These are phyloP conservation scores for Hirundo rustica DNA, from an alignment of 2,797 vertebrate genomes.

Conservation along the genomic window DNA sequence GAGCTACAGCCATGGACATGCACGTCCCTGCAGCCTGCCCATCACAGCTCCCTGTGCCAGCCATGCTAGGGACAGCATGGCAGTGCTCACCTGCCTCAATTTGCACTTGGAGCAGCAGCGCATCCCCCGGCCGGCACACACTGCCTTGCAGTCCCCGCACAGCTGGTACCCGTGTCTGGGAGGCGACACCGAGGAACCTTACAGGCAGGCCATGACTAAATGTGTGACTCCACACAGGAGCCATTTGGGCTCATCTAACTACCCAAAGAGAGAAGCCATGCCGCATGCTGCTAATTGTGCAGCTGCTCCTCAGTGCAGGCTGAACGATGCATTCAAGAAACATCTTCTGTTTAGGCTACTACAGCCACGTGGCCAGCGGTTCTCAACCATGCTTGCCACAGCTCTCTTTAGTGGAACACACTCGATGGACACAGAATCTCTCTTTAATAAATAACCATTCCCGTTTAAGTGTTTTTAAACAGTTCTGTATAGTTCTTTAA, in stretches of 20 bases:
- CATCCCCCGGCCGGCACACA: fast-evolving
- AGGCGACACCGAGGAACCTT: not conserved
- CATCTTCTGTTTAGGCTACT: not conserved
- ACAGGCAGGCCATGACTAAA: not conserved
- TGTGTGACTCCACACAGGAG: fast-evolving
- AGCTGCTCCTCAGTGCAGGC: not conserved
- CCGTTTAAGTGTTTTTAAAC: not conserved
- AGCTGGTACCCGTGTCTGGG: fast-evolving
- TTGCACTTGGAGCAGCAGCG: not conserved
- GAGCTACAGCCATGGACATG: fast-evolving
- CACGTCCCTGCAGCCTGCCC: fast-evolving
- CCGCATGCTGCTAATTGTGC: not conserved
- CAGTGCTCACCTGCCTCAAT: fast-evolving
- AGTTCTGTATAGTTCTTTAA: not conserved
- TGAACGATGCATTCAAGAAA: not conserved
- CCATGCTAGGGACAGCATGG: fast-evolving
- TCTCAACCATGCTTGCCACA: not conserved
- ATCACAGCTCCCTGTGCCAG: not conserved
- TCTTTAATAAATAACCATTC: not conserved
- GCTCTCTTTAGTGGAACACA: not conserved
- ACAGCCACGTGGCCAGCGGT: fast-evolving
- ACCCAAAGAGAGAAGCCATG: not conserved
- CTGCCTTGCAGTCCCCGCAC: fast-evolving
- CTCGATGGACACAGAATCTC: not conserved
- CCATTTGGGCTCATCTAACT: not conserved